phyloP scores from a whole-genome alignment of 1,140 invertebrate species.

The Papilio xuthus region DNA sequence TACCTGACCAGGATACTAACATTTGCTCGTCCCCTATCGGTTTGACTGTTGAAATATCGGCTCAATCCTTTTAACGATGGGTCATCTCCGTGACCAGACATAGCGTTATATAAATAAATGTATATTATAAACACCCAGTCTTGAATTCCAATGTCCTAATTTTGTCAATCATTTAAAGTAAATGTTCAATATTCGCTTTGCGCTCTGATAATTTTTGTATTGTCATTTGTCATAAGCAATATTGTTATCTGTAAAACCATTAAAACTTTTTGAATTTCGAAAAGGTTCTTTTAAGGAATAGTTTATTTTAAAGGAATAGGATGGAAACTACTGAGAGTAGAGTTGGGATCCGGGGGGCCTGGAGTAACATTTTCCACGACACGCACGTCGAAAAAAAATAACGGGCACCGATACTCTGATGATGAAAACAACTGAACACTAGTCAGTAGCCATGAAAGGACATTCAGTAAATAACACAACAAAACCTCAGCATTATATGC shows the following conservation, averaged over 20 bases:
- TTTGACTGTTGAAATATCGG: slow-evolving; percentile 72
- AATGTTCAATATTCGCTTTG: too few species aligned
- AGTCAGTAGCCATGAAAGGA: too few species aligned
- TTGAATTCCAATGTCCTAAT: background rate
- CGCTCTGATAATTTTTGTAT: background rate
- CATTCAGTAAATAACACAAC: background rate
- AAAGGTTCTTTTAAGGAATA: background rate
- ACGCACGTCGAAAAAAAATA: too few species aligned
- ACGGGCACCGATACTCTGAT: too few species aligned
- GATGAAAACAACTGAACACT: background rate
- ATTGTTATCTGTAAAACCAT: background rate
- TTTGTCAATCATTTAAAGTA: background rate
- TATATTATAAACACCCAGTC: background rate
- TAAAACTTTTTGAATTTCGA: background rate
- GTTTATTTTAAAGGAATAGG: background rate
- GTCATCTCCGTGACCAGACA: slow-evolving; percentile 65
- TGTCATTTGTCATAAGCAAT: too few species aligned
- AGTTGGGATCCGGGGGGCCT: too few species aligned
- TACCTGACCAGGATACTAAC: slow-evolving; percentile 53
- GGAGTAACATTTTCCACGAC: too few species aligned
- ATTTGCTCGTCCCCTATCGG: slow-evolving; percentile 71
- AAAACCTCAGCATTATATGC: slow-evolving; percentile 7
- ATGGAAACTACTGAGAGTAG: background rate
- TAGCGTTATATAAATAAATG: slow-evolving; percentile 45
- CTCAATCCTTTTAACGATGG: slow-evolving; percentile 69